A percentile compares a stretch with the other conserved stretches of the same genome.
Conservation (phyloP, 2,888 invertebrate species). For the Entomobrya proxima region DNA sequence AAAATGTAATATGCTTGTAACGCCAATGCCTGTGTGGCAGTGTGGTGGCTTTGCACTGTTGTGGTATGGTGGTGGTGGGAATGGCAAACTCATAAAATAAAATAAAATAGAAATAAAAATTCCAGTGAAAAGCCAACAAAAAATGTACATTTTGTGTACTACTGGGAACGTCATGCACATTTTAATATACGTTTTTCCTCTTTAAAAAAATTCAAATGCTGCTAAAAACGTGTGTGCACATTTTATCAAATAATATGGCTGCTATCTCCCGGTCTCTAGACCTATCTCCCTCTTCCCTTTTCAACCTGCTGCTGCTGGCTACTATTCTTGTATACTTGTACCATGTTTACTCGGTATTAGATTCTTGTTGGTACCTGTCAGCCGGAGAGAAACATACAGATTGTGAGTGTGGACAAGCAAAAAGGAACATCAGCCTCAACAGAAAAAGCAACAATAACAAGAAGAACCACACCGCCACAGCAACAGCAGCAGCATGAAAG, state of each 20-base stretch:
- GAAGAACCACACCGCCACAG: neutral
- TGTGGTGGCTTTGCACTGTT: too few relatives aligned
- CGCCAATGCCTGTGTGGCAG: slow-evolving; percentile 28
- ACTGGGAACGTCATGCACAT: slow-evolving; percentile 34
- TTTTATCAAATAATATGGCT: neutral
- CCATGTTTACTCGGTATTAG: neutral
- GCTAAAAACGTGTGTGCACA: neutral
- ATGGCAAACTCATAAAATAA: slow-evolving; percentile 47
- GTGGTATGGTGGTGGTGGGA: slow-evolving; percentile 25
- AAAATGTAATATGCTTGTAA: slow-evolving; percentile 37
- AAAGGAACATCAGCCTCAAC: too few relatives aligned
- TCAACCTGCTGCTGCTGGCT: neutral
- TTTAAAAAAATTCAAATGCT: neutral
- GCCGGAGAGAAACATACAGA: slow-evolving; percentile 21
- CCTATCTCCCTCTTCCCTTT: neutral
- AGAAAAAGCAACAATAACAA: neutral
- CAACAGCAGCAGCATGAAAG: slow-evolving; percentile 47
- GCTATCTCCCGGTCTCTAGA: too few relatives aligned
- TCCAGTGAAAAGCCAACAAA: slow-evolving; percentile 43
- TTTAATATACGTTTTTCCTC: neutral
- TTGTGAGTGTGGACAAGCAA: slow-evolving; percentile 33
- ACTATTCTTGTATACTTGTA: neutral
- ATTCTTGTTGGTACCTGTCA: slow-evolving; percentile 40
- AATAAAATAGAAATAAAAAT: slow-evolving; percentile 40
- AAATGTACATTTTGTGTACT: slow-evolving; percentile 22